Base-by-base conservation (phyloP, 1,140 invertebrate species). In the Chelonus insularis region DNA sequence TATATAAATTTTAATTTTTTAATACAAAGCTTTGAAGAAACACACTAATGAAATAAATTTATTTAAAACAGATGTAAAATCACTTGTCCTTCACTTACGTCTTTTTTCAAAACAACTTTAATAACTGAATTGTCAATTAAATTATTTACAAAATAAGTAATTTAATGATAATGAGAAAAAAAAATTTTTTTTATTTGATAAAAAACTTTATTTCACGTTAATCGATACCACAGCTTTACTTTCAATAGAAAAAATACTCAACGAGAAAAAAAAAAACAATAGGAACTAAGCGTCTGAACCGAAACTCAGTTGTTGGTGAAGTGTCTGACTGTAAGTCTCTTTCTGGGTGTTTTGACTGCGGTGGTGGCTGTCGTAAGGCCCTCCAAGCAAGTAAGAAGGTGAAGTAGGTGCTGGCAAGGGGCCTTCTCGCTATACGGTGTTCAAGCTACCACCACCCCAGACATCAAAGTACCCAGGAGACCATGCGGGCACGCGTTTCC, bases 401-500 rank as follows among this genome's bases (percentile, higher is more conserved):
- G 11, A 55, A 18, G 32, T 14, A 11, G 9, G 52, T 29, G 34
- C 32, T 37, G 11, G 52, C 11, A 55, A 39, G 34, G n/a, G 52
- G 47, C 20, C 47, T 34, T 37, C 34, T 16, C 29, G 8, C 8
- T 16, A 2, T 52, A 52, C 36, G 11, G 6, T 4, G 16, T 16
- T 18, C 34, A 18, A 20, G 36, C 18, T 52, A 52, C 25, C 50
- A 52, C 47, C 20, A 50, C 50, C 32, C 52, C 32, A 16, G 58
- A 39, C 37, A 60, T 43, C 51, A 20, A 25, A 39, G 37, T 20
- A 47, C 14, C 9, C 66, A 64, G 64, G 61, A 60, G 58, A 64
- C 58, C 64, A 68, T 67, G 59, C 63, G 71, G 73, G 67, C 73
- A 72, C 71, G 75, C 70, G 74, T 72, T 75, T 69, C 67, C 75